phyloP scores from a whole-genome alignment of 2,797 vertebrate species.

The Dendrocincla fuliginosa region DNA sequence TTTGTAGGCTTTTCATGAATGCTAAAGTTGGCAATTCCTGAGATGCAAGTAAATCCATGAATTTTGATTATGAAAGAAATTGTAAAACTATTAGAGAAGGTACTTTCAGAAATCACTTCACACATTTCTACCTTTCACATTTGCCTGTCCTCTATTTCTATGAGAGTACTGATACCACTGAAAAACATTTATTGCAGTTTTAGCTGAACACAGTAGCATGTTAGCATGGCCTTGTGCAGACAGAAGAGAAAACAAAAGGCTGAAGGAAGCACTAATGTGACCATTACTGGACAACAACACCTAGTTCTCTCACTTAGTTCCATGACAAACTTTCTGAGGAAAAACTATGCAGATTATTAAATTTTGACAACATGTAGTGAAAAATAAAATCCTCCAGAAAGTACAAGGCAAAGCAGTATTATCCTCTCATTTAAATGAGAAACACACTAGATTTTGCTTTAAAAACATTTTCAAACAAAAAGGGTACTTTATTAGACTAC shows the following conservation, averaged over 20 bases:
- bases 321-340: background rate
- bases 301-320: background rate
- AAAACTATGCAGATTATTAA: background rate
- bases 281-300: background rate
- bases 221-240: background rate
- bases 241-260: background rate
- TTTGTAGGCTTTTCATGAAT: background rate
- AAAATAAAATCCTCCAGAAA: background rate
- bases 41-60: background rate
- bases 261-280: background rate
- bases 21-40: background rate
- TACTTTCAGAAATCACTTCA: background rate
- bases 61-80: background rate
- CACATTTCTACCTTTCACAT: background rate
- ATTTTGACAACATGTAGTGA: background rate
- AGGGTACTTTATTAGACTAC: background rate
- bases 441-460: background rate
- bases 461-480: background rate
- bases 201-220: background rate
- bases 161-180: background rate
- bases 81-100: background rate
- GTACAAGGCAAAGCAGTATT: background rate
- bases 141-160: background rate
- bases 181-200: background rate
- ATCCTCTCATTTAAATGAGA: background rate